These are phyloP conservation scores for Semaprochilodus insignis DNA, from an alignment of 2,797 vertebrate genomes.

Conservation along the genomic window DNA sequence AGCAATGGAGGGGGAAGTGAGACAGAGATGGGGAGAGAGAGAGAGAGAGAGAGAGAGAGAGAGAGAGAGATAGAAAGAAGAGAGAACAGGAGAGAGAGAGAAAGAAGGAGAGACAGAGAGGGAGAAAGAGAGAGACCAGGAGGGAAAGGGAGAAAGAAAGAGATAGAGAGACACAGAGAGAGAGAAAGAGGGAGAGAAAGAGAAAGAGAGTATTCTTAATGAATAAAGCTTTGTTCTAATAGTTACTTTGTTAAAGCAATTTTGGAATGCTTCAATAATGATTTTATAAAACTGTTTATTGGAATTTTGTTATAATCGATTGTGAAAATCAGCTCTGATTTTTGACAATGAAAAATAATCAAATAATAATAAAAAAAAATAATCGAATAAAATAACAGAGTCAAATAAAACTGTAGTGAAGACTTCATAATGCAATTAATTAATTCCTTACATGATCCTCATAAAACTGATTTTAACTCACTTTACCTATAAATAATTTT, in stretches of 20 bases:
- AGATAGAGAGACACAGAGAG: constrained; percentile 65
- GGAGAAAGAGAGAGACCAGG: not conserved
- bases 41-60: constrained; percentile 40
- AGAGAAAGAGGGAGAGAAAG: not conserved
- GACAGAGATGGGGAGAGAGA: constrained; percentile 67
- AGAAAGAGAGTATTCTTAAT: not conserved
- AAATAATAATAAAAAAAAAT: not conserved
- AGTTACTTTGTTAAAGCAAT: too few relatives aligned
- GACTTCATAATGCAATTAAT: too few relatives aligned
- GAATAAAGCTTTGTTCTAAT: not conserved
- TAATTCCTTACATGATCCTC: too few relatives aligned
- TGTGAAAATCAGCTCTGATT: not conserved
- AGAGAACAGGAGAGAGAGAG: constrained; percentile 54
- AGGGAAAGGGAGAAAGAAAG: constrained; percentile 50
- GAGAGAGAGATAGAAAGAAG: not conserved
- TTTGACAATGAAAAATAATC: not conserved
- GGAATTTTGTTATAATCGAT: not conserved
- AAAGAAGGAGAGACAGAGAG: constrained; percentile 66
- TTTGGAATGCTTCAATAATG: too few relatives aligned
- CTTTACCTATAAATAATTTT: too few relatives aligned
- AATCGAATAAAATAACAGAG: too few relatives aligned
- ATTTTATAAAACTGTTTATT: too few relatives aligned
- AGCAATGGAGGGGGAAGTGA: constrained; percentile 68
- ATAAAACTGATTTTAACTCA: too few relatives aligned
- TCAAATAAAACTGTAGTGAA: too few relatives aligned